phyloP scores from a whole-genome alignment of 2,797 vertebrate genomes.

The Salarias fasciatus region DNA sequence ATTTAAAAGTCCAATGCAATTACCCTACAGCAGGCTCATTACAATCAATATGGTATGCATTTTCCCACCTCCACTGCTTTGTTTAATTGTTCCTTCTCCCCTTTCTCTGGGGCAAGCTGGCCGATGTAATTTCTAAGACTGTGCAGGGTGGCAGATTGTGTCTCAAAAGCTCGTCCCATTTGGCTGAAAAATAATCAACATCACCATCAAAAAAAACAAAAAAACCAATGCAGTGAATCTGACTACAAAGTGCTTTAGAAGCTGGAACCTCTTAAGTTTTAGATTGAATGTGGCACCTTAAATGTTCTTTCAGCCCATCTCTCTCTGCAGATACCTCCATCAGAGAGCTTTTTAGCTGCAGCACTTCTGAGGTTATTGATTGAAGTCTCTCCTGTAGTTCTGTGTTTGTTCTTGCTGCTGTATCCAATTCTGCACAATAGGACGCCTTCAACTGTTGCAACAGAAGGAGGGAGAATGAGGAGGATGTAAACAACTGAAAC shows the following conservation, averaged over 20 bases:
- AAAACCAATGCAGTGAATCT: conserved; percentile 33
- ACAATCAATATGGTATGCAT: conserved; percentile 55
- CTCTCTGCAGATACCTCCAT: conserved; percentile 70
- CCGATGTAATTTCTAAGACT: conserved; percentile 85
- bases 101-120: conserved; percentile 75
- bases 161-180: conserved; percentile 76
- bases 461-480: conserved; percentile 55
- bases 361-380: conserved; percentile 67
- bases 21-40: conserved; percentile 50
- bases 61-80: conserved; percentile 76
- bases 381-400: conserved; percentile 72
- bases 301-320: conserved; percentile 75
- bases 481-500: conserved; percentile 17
- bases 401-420: conserved; percentile 43
- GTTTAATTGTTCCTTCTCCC: conserved; percentile 74
- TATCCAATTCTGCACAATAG: conserved; percentile 59
- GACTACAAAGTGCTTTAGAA: conserved; percentile 31
- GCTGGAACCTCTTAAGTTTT: conserved; percentile 21
- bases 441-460: conserved; percentile 64
- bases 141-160: conserved; percentile 79
- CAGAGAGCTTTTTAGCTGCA: conserved; percentile 67
- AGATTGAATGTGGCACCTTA: conserved; percentile 72
- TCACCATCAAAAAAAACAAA: not conserved
- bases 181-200: conserved; percentile 73
- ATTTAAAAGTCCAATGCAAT: conserved; percentile 31